Base-by-base conservation (phyloP, 53 echinoderm and acorn worm species). In the Arbacia lixula region DNA sequence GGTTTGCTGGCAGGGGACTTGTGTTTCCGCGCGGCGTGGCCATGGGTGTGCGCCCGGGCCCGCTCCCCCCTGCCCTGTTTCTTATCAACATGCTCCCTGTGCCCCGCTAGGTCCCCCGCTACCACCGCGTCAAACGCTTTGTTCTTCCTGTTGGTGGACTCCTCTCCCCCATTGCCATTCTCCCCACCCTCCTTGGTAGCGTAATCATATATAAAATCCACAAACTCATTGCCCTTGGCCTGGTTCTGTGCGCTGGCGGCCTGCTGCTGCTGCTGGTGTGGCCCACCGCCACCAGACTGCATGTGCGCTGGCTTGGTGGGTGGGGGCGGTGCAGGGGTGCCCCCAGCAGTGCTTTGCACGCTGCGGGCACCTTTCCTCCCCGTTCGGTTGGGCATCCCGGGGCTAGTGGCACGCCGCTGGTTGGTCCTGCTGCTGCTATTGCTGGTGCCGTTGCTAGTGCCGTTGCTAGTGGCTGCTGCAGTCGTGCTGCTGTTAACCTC, bases 171-270 rank as follows among this genome's bases (percentile, higher is more conserved):
- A 22, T 84, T 36, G n/a, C 69, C 69, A 14, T 82, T 82, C 26
- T 85, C 91, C 17, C 90, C 90, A 9, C 87, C 83, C 53, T 90
- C 85, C 68, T 95, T 93, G 12, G 95, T 95, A 36, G 95, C 95
- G 53, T 95, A 92, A 65, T 95, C 92, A 60, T 95, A 95, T 39
- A 95, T 92, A 63, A 95, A 92, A 76, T 95, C 95, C 66, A 95
- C 92, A 84, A 95, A 95, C 43, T 95, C 95, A 24, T 88, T 46
- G 51, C 92, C 88, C 38, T 52, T 64, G 19, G 85, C 86, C 65
- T 61, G 30, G 88, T 82, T 50, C 66, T 85, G 38, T 36, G 54
- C 55, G 22, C 24, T 51, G 54, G 26, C 67, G 36, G 66, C 65
- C 55, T 77, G 77, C 28, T 54, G 77, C 64, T 53, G 89, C 61